A percentile compares a stretch with the other conserved stretches of the same genome.
Evolutionary conservation across 2,797 vertebrate species (phyloP).

Genomic region (Oryzias dopingdopingensis): DNA sequence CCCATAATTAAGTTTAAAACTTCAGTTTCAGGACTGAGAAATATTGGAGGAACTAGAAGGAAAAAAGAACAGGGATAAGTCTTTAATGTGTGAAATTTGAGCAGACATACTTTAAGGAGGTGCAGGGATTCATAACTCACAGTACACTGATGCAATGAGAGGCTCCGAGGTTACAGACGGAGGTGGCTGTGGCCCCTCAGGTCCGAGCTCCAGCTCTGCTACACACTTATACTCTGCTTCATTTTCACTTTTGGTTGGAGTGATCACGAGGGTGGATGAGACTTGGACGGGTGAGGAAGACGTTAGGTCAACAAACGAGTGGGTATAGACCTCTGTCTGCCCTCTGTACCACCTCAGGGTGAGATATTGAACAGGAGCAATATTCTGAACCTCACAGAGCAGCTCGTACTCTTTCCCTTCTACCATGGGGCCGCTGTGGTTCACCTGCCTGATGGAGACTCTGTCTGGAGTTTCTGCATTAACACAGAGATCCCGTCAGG

Average conservation of each 20-base stretch:
- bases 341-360: conserved; percentile 80
- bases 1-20: conserved; percentile 53
- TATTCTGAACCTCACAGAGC: conserved; percentile 81
- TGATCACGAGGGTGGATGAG: conserved; percentile 77
- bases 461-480: conserved; percentile 77
- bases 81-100: neutral
- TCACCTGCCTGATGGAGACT: conserved; percentile 73
- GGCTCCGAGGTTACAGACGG: conserved; percentile 62
- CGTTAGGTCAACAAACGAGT: conserved; percentile 78
- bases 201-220: conserved; percentile 73
- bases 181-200: conserved; percentile 68
- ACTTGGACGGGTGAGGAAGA: conserved; percentile 79
- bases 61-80: neutral
- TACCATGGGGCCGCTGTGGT: conserved; percentile 77
- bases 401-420: conserved; percentile 79
- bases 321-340: conserved; percentile 76
- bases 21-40: conserved; percentile 64
- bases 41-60: conserved; percentile 64
- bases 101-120: neutral
- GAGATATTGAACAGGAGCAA: conserved; percentile 83
- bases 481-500: conserved; percentile 24
- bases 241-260: conserved; percentile 70
- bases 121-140: conserved; percentile 48
- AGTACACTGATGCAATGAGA: conserved; percentile 64
- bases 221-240: conserved; percentile 72